phyloP scores from a whole-genome alignment of 2,113 vertebrate species.

The Corythornis cristatus region DNA sequence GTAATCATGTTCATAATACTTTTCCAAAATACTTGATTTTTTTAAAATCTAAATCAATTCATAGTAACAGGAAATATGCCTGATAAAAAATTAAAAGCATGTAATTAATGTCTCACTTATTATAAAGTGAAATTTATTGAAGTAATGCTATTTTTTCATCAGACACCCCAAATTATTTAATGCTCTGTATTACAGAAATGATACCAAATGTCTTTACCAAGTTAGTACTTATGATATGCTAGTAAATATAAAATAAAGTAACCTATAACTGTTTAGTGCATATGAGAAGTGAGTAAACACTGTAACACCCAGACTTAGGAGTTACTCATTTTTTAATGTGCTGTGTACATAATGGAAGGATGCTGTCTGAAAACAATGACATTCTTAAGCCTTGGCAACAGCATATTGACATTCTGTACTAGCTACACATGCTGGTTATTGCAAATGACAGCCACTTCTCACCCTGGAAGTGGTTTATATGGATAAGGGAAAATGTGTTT shows the following conservation, averaged over 20 bases:
- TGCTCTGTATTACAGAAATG: not conserved
- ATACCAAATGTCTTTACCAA: not conserved
- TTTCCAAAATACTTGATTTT: not conserved
- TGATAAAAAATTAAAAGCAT: not conserved
- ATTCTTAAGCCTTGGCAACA: not conserved
- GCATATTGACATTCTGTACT: not conserved
- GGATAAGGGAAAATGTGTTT: not conserved
- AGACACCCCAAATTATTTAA: not conserved
- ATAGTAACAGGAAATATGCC: not conserved
- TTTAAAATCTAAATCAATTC: not conserved
- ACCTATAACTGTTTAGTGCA: not conserved
- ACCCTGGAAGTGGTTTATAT: not conserved
- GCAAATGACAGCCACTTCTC: not conserved
- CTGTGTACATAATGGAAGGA: not conserved
- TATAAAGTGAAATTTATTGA: not conserved
- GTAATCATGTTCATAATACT: not conserved
- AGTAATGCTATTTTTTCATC: not conserved
- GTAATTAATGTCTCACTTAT: not conserved
- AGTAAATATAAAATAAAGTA: not conserved
- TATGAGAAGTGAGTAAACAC: not conserved
- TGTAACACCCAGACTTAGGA: not conserved
- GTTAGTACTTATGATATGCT: rapidly evolving
- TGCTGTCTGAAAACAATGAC: not conserved
- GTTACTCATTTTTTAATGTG: not conserved
- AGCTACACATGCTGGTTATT: not conserved